Percentiles rank a stretch among this genome's conserved stretches.
Evolutionary conservation across 53 echinoderm and acorn worm species (phyloP).

Genomic region (Zoroaster sp.): DNA sequence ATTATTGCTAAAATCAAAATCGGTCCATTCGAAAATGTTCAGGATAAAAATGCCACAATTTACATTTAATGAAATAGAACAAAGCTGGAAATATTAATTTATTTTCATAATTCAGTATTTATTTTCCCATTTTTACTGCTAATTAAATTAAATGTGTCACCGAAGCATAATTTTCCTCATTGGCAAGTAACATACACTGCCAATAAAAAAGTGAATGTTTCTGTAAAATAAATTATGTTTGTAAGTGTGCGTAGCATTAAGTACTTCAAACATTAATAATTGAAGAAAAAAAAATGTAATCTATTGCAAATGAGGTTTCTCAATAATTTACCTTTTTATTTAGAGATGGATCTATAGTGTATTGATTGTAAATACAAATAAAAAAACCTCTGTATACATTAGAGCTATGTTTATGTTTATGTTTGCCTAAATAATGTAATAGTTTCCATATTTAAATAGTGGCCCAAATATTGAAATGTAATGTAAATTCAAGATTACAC

Average conservation of each 20-base stretch:
- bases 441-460: not conserved
- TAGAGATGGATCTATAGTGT: not conserved
- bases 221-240: not conserved
- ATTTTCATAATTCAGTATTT: not conserved
- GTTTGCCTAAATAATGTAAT: not conserved
- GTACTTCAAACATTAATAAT: not conserved
- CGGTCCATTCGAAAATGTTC: not conserved
- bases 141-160: not conserved
- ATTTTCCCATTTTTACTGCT: not conserved
- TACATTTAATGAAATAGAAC: not conserved
- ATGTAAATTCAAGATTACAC: not conserved
- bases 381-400: constrained; percentile 32
- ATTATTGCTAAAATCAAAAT: not conserved
- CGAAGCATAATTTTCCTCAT: not conserved
- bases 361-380: constrained; percentile 28
- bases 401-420: constrained; percentile 3
- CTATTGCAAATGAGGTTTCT: not conserved
- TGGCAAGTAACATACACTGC: not conserved
- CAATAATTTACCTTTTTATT: not conserved
- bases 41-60: too few species aligned
- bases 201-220: not conserved
- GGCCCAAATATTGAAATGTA: constrained; percentile 5
- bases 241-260: not conserved
- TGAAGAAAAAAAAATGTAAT: not conserved
- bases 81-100: not conserved